Base-by-base conservation (phyloP, 1,140 invertebrate species). In the Tigriopus japonicus region DNA sequence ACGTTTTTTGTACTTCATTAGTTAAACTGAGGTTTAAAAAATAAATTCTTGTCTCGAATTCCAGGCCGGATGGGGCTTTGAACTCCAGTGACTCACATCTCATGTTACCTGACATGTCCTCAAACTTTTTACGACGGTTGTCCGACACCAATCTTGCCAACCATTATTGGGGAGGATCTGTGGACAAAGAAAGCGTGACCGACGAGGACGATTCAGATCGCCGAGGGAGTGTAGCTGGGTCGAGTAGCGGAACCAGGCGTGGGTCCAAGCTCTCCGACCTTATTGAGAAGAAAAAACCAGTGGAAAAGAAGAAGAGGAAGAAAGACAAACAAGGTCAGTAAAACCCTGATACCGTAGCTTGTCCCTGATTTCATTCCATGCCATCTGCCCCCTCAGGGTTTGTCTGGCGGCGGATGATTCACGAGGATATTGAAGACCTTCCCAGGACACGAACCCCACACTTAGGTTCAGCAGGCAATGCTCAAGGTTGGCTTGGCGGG, bases 391-490 rank as follows among this genome's bases (percentile, higher is more conserved):
- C 10, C 21, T 49, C 45, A 54, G 52, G 52, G 6, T 54, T 54
- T 54, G 52, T 54, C 6, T 54, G 52, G 52, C 17, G 52, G 15
- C 17, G 52, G 15, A 54, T 54, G 52, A 24, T 54, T 19, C 52
- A 54, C 52, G 23, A 35, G 28, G 28, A 54, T 14, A 19, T 15
- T 21, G 52, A 54, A 54, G 52, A 54, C 3, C 24, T 54, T 17
- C 52, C 52, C 15, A 5, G 24, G 15, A 17, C 52, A 6, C 17
- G 52, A 54, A 54, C 52, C 14, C 52, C 52, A 5, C 52, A 54
- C 14, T 54, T 54, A 24, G 52, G 52, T 6, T 24, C 24, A 49
- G n/a, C 21, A 49, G 15, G 15, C 2, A 21, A 49, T 49, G 15
- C n/a, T 49, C n/a, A 21, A 49, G 45, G 45, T 5, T 15, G 15